Percentiles rank a stretch among this genome's conserved stretches.
Evolutionary conservation across 2,113 vertebrate species (phyloP).

Genomic region (Plecotus auritus): DNA sequence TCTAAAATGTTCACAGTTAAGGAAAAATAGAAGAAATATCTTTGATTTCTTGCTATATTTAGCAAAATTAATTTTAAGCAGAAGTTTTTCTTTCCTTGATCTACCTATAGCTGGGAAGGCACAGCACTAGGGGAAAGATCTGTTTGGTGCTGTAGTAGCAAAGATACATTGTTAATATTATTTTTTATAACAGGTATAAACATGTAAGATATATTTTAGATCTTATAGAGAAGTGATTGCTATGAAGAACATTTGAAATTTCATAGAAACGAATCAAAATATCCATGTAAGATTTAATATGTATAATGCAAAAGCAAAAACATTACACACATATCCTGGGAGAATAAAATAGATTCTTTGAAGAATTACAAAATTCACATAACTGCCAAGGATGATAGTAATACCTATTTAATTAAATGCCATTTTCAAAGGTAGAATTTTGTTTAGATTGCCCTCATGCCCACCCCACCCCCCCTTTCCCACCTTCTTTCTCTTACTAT

Average conservation of each 20-base stretch:
- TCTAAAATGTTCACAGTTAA: neutral
- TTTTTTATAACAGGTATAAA: neutral
- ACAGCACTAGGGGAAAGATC: neutral
- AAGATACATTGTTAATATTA: neutral
- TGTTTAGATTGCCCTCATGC: neutral
- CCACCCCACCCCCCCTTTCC: neutral
- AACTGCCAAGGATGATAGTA: neutral
- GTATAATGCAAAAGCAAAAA: constrained; percentile 8
- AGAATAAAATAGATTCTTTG: constrained; percentile 29
- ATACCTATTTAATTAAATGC: neutral
- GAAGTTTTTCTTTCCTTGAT: neutral
- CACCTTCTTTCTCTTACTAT: neutral
- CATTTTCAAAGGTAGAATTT: neutral
- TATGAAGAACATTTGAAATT: neutral
- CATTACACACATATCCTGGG: neutral
- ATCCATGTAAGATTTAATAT: neutral
- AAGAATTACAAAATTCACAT: neutral
- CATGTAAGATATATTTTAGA: neutral
- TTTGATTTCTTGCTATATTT: neutral
- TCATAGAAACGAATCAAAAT: neutral
- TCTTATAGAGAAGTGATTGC: neutral
- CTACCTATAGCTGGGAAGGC: neutral
- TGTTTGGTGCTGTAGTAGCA: neutral
- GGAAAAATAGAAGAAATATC: neutral
- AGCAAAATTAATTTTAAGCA: constrained; percentile 21